Evolutionary conservation across 2,113 vertebrate species (phyloP), one percentile per base, ranked within the genome.

Genomic region (Furnarius figulus): DNA sequence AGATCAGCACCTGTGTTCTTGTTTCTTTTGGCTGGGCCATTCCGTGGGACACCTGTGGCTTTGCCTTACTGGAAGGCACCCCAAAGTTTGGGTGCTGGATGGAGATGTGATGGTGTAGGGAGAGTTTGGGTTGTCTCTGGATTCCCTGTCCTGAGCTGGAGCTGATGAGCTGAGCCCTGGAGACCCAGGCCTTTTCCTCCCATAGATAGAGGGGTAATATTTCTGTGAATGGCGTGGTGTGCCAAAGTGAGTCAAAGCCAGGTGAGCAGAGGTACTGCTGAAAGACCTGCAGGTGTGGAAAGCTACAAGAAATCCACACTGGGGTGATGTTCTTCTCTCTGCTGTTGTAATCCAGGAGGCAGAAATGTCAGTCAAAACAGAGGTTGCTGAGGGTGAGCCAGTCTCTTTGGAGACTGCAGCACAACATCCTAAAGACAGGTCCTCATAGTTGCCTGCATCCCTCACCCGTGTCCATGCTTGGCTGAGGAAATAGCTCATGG

Each of bases 101-200:
- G 44, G 49, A 89, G 86, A 79, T 23, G 1, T 1, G 1, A 33
- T 6, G 2, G 30, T 82, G 35, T 58, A 85, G 40, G 1, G 1
- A 56, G 58, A 35, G 44, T 87, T 78, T 85, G 77, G 30, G 81
- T 94, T 96, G 87, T 65, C 85, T 89, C 75, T 76, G 80, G 35
- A 1, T 30, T 75, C 33, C 24, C 21, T 92, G 39, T 71, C 55
- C 44, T 8, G 25, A 84, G 31, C 63, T 50, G 44, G 44, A 83
- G 73, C 65, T 82, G 70, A 9, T 1, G 2, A 78, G 21, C 40
- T 2, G 7, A 63, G 63, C 40, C 52, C 30, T 35, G 18, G 63
- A 95, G 42, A 35, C 40, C 5, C 7, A 13, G 50, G 31, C 47
- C n/a, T 78, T 59, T 78, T 77, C 14, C 39, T 87, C 27, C 66